These are phyloP conservation scores for Colaptes auratus DNA, from an alignment of 2,113 vertebrate genomes.

Conservation along the genomic window DNA sequence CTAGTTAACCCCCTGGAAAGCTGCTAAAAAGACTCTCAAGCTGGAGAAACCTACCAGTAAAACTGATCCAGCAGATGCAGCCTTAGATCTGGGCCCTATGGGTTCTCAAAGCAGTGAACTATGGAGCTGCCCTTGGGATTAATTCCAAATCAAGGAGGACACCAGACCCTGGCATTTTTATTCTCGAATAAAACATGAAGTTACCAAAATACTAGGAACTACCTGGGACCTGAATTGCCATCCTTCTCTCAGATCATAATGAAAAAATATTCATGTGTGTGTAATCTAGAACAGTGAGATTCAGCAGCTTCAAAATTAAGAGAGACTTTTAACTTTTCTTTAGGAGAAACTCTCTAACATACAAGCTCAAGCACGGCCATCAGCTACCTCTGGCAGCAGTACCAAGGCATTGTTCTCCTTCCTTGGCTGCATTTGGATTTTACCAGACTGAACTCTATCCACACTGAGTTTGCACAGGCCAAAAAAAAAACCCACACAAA, in stretches of 20 bases:
- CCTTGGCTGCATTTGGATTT: background rate
- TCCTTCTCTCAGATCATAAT: background rate
- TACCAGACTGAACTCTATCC: slow-evolving; percentile 15
- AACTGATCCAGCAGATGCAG: background rate
- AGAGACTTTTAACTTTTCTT: background rate
- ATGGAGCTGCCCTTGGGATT: background rate
- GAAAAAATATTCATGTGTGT: background rate
- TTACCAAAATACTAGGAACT: background rate
- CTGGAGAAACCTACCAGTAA: background rate
- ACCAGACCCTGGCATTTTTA: background rate
- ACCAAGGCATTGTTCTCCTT: slow-evolving; percentile 13
- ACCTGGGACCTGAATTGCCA: background rate
- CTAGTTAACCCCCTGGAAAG: background rate
- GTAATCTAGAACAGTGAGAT: background rate
- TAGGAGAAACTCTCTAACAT: background rate
- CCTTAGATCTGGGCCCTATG: background rate
- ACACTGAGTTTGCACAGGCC: background rate
- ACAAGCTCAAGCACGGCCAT: background rate
- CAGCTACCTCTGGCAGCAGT: background rate
- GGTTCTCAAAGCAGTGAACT: background rate
- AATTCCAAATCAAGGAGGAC: background rate
- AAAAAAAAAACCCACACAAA: too few species aligned
- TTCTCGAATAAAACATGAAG: background rate
- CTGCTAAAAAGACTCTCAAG: background rate
- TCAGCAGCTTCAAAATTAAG: background rate